phyloP scores from a whole-genome alignment of 2,113 vertebrate genomes.

The Pleuronectes platessa region DNA sequence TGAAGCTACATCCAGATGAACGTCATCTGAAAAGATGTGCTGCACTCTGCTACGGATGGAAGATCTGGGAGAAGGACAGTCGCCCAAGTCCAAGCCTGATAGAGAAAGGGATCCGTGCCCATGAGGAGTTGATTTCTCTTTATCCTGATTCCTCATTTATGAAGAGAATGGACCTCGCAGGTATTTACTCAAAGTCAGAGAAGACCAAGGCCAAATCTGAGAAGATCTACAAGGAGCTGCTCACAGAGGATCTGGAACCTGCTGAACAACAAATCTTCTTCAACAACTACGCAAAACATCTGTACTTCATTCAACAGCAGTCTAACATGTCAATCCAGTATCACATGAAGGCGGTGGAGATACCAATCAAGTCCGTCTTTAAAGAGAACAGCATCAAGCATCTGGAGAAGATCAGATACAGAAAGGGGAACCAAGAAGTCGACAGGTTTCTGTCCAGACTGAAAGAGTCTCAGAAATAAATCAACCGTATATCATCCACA shows the following conservation, averaged over 20 bases:
- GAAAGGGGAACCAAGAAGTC: background rate
- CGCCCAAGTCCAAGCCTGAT: background rate
- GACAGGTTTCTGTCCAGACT: background rate
- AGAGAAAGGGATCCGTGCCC: constrained; percentile 26
- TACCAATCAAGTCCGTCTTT: background rate
- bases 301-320: background rate
- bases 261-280: constrained; percentile 38
- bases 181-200: constrained; percentile 14
- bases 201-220: background rate
- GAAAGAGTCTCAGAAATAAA: background rate
- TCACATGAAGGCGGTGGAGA: constrained; percentile 53
- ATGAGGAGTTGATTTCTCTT: constrained; percentile 33
- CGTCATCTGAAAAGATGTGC: constrained; percentile 51
- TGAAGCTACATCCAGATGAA: constrained; percentile 41
- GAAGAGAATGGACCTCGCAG: constrained; percentile 29
- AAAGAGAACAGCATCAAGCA: constrained; percentile 29
- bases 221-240: constrained; percentile 43
- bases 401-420: constrained; percentile 17
- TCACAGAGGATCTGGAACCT: constrained; percentile 15
- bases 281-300: constrained; percentile 38
- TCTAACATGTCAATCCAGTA: background rate
- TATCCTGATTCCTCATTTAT: constrained; percentile 33
- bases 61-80: background rate
- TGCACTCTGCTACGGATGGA: constrained; percentile 52
- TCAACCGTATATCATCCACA: background rate